phyloP scores from a whole-genome alignment of 2,113 vertebrate species.

The Anarrhichthys ocellatus region DNA sequence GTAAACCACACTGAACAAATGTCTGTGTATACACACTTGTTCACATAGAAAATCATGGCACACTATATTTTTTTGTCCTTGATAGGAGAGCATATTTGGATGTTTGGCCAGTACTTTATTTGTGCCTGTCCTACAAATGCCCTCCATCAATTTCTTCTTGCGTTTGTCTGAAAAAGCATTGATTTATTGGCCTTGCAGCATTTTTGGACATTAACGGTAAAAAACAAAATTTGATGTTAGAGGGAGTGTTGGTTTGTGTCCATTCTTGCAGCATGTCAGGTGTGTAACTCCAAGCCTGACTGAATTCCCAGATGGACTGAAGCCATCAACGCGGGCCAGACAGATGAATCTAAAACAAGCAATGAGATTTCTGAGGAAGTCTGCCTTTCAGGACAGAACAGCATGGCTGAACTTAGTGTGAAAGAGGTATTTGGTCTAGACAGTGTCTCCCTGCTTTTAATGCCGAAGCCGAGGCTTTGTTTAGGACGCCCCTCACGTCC shows the following conservation, averaged over 20 bases:
- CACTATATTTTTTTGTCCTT: slow-evolving; percentile 59
- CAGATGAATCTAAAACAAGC: slow-evolving; percentile 69
- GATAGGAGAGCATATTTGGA: slow-evolving; percentile 64
- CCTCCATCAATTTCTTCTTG: slow-evolving; percentile 62
- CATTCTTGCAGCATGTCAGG: slow-evolving; percentile 71
- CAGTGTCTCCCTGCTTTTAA: slow-evolving; percentile 53
- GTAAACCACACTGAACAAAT: slow-evolving; percentile 55
- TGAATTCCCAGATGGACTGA: slow-evolving; percentile 73
- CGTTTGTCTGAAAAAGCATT: slow-evolving; percentile 49
- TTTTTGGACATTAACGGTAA: slow-evolving; percentile 71
- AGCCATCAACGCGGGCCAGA: slow-evolving; percentile 66
- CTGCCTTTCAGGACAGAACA: slow-evolving; percentile 56
- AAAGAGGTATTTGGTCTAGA: slow-evolving; percentile 65
- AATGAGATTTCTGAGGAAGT: slow-evolving; percentile 61
- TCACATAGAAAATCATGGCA: slow-evolving; percentile 58
- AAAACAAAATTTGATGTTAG: slow-evolving; percentile 66
- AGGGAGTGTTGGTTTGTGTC: slow-evolving; percentile 60
- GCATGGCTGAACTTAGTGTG: slow-evolving; percentile 56
- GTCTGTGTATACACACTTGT: slow-evolving; percentile 58
- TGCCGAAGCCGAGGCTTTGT: slow-evolving; percentile 48
- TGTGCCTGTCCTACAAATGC: slow-evolving; percentile 66
- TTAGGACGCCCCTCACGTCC: slow-evolving; percentile 68
- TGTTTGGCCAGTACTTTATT: slow-evolving; percentile 69
- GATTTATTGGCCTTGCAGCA: slow-evolving; percentile 65
- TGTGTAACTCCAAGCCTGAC: slow-evolving; percentile 69